Evolutionary conservation across 2,888 invertebrate species (phyloP), one percentile per base, ranked within the genome.

Genomic region (Meiosimyza platycephala): DNA sequence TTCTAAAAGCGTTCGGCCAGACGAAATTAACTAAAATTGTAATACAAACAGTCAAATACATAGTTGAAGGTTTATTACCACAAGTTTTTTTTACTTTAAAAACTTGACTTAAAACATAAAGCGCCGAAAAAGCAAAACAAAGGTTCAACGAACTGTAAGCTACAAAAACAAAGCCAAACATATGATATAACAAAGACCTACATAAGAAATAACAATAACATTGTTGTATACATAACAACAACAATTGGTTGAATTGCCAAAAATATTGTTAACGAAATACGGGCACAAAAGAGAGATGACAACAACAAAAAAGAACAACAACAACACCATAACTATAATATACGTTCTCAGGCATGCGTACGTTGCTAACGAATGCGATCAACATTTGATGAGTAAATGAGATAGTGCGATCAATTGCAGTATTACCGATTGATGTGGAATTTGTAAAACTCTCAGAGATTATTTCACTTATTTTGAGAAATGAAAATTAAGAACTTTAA

Each of bases 241-340:
- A 60, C 22, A 60, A 60, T 22, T 60, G 59, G 59, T 60, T 60
- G 28, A 60, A 60, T 28, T 60, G 59, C 59, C 59, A 9, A 60
- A 60, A 33, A 28, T 60, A 3, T 12, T 60, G 54, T 7, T 16
- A 54, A 13, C 54, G 54, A 16, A 16, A 54, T 15, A 54, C 54
- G 16, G 6, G 54, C 54, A 13, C 16, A 54, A 9, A 54, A 54
- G 11, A 54, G 54, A 54, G 0, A 54, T 16, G 54, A 16, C 15
- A 7, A 16, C 0, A 60, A n/a, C n/a, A n/a, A n/a, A n/a, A n/a
- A n/a, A n/a, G n/a, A n/a, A n/a, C n/a, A n/a, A 60, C 22, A 60
- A 59, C 22, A 60, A 28, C 40, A 60, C 22, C 22, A 28, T 9
- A 28, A 40, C 9, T 40, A 7, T 9, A 40, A 40, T 40, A 4